Evolutionary conservation across 2,888 invertebrate species (phyloP).

Genomic region (Acheta domesticus): DNA sequence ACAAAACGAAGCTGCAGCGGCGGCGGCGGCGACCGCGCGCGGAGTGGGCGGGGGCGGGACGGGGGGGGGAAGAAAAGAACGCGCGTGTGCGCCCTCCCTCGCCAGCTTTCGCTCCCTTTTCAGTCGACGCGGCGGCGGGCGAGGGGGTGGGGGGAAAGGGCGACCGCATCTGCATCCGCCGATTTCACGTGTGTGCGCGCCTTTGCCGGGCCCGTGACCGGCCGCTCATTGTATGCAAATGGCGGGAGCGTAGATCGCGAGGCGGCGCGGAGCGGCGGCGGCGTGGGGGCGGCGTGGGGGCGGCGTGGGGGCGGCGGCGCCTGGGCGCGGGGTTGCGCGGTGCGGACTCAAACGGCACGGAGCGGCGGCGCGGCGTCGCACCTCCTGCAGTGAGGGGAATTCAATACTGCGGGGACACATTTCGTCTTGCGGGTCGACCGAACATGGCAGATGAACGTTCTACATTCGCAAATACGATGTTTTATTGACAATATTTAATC

Average conservation of each 20-base stretch:
- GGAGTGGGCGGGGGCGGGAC: not conserved
- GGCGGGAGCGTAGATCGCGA: not conserved
- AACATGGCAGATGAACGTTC: no score
- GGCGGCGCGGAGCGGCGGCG: not conserved
- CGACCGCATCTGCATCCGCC: constrained; percentile 4
- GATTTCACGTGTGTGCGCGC: constrained; percentile 12
- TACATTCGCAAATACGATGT: no score
- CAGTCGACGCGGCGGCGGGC: no score
- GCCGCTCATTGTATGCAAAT: constrained; percentile 29
- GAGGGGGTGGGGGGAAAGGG: not conserved
- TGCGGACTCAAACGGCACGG: not conserved
- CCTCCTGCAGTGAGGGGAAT: no score
- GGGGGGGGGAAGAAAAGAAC: not conserved
- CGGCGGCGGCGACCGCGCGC: not conserved
- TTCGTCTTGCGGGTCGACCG: not conserved
- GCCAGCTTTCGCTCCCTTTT: not conserved
- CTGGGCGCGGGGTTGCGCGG: not conserved
- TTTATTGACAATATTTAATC: no score
- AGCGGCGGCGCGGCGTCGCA: no score
- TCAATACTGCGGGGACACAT: not conserved
- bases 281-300: not conserved
- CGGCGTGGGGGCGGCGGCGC: not conserved
- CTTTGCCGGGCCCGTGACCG: not conserved
- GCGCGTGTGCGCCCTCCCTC: not conserved
- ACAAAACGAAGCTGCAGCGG: not conserved